A percentile compares a stretch with the other conserved stretches of the same genome.
Conservation (phyloP, 2,888 invertebrate species). For the Lycophotia porphyrea region DNA sequence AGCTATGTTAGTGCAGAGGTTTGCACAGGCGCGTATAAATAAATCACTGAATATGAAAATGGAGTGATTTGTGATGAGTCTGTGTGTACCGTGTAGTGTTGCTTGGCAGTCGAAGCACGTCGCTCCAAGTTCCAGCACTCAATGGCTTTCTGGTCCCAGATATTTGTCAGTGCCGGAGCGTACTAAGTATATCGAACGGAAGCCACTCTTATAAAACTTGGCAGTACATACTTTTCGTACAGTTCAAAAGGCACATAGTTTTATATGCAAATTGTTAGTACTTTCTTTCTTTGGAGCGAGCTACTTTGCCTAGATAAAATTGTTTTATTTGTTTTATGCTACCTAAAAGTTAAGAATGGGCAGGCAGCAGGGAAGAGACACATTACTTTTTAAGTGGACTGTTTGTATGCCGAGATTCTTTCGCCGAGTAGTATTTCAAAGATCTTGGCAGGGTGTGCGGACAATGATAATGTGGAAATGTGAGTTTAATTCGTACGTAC, state of each 20-base stretch:
- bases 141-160: slow-evolving; percentile 66
- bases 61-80: slow-evolving; percentile 76
- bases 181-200: slow-evolving; percentile 56
- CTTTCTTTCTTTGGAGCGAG: slow-evolving; percentile 61
- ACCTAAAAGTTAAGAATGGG: slow-evolving; percentile 50
- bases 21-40: slow-evolving; percentile 65
- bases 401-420: slow-evolving; percentile 34
- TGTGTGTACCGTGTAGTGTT: slow-evolving; percentile 50
- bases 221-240: slow-evolving; percentile 67
- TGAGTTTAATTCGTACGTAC: slow-evolving; percentile 10
- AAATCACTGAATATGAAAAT: slow-evolving; percentile 78
- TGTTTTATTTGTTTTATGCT: slow-evolving; percentile 68
- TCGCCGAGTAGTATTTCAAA: slow-evolving; percentile 20
- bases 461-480: slow-evolving; percentile 10
- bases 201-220: slow-evolving; percentile 58
- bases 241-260: slow-evolving; percentile 67
- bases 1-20: slow-evolving; percentile 56
- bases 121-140: slow-evolving; percentile 65
- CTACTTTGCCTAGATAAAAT: slow-evolving; percentile 59
- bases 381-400: slow-evolving; percentile 22
- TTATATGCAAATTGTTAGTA: slow-evolving; percentile 72
- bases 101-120: slow-evolving; percentile 69
- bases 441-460: slow-evolving; percentile 6
- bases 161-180: slow-evolving; percentile 69
- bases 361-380: slow-evolving; percentile 12